Base-by-base conservation (phyloP, 1,140 invertebrate species). In the Zaprionus vittiger region DNA sequence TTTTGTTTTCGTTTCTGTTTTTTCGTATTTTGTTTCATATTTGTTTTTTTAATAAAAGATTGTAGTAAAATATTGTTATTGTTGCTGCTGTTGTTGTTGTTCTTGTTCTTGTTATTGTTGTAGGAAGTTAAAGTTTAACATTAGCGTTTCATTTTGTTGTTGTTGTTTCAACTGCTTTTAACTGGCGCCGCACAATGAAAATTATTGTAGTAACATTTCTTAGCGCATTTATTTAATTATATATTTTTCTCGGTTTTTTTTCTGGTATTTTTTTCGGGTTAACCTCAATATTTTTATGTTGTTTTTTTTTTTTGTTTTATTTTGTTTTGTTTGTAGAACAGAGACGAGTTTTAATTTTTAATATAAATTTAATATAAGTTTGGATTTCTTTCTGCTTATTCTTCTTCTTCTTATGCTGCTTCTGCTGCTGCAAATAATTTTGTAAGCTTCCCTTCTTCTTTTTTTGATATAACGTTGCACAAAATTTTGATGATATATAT, bases 391-490 rank as follows among this genome's bases (percentile, higher is more conserved):
- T 64, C 49, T 20, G 24, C 47, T 55, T 54, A 20, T 37, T 31
- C 26, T 57, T 55, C 31, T 17, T 26, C 15, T 7, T 44, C 82
- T 57, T 64, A 20, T 37, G 6, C 28, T 28, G 28, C 63, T 78
- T 71, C 34, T 37, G 67, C 70, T 80, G 77, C 81, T 62, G 70
- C 66, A 81, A 81, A 74, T 81, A 65, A 78, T 74, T 78, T 55
- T 4, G n/a, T 47, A 47, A 47, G 15, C 37, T 15, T 38, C 37
- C 34, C 14, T 63, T 74, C 41, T 71, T 57, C 14, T 34, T 57
- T 22, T 83, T 90, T 89, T 85, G 81, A 90, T 90, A 89, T 90
- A 87, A 89, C 67, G 84, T 87, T 87, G 84, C 84, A 79, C 84
- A 87, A 89, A 83, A 84, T 89, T 89, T 87, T 78, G 70, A 79